Conservation (phyloP, 2,888 invertebrate genomes). For the Ormyrus nitidulus region DNA sequence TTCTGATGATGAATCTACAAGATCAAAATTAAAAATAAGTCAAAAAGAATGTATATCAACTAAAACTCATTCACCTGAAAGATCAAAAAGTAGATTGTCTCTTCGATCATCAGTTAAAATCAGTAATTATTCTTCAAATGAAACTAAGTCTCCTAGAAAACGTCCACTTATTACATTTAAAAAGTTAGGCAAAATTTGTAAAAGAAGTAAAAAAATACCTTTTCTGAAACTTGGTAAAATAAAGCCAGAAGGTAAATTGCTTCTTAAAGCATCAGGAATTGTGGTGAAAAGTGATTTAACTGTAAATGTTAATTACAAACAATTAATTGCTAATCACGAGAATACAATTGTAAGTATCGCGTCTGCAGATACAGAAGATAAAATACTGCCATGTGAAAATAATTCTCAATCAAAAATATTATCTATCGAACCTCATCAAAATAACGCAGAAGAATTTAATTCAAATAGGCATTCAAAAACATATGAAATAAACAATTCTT, state of each 20-base stretch:
- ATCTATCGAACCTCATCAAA: conserved; percentile 16
- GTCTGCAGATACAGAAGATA: conserved; percentile 20
- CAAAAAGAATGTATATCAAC: not conserved
- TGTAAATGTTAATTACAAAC: conserved; percentile 24
- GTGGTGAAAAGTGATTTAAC: conserved; percentile 39
- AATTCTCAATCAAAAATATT: conserved; percentile 60
- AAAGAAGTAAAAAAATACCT: conserved; percentile 51
- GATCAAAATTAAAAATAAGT: conserved; percentile 16
- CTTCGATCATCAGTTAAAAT: conserved; percentile 14
- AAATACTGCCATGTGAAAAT: conserved; percentile 58
- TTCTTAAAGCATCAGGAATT: not conserved
- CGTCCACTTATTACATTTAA: conserved; percentile 52
- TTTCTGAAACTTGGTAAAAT: conserved; percentile 55
- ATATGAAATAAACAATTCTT: too few relatives aligned
- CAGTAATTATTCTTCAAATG: not conserved
- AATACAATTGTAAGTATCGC: not conserved
- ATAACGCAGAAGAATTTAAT: too few relatives aligned
- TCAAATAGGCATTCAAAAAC: too few relatives aligned
- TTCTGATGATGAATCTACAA: not conserved
- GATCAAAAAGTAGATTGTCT: conserved; percentile 45
- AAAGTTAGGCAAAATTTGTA: conserved; percentile 59
- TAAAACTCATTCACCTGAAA: conserved; percentile 25
- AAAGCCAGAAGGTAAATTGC: conserved; percentile 5
- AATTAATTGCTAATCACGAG: not conserved
- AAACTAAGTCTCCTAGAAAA: conserved; percentile 12